Base-by-base conservation (phyloP, 2,113 vertebrate species). In the Scartelaos histophorus region DNA sequence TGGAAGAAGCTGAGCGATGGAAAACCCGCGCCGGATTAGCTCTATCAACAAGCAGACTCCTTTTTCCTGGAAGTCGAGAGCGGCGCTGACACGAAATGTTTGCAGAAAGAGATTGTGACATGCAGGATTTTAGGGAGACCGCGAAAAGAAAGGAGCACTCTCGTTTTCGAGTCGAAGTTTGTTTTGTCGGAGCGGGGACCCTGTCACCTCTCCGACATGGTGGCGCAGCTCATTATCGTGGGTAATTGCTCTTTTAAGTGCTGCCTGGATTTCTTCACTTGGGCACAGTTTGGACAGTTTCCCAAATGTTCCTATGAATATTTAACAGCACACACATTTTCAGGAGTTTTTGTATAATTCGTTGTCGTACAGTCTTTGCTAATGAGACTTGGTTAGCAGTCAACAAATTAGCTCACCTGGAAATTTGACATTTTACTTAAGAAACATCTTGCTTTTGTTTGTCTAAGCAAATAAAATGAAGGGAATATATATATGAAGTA, bases 21-120 rank as follows among this genome's bases (percentile, higher is more conserved):
- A 88, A 78, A 66, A 78, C 81, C 80, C 78, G 73, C 73, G 75
- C 62, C 74, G 82, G 87, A 82, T 90, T 82, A 88, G 82, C 76
- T 75, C 71, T 82, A 83, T 87, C 89, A 87, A 86, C 83, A 88
- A 84, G 78, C 61, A 64, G 66, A 15, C 5, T 17, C 70, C 66
- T 70, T 82, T n/a, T 2, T 58, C 34, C 61, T 60, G 75, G 67
- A 82, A 56, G 58, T 82, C 85, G 80, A n/a, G 43, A 47, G 57
- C n/a, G 49, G 10, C 73, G 69, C 72, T 79, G 83, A 85, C 83
- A 88, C 65, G 66, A 81, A 79, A 83, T 77, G 80, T 83, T 73
- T 77, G 74, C 67, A 68, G 65, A 77, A 64, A 3, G 2, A 75
- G 73, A 78, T 80, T 66, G 57, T 34, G 66, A 69, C 65, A 7